These are phyloP conservation scores for Allygus modestus DNA, from an alignment of 2,888 invertebrate genomes.

Conservation along the genomic window DNA sequence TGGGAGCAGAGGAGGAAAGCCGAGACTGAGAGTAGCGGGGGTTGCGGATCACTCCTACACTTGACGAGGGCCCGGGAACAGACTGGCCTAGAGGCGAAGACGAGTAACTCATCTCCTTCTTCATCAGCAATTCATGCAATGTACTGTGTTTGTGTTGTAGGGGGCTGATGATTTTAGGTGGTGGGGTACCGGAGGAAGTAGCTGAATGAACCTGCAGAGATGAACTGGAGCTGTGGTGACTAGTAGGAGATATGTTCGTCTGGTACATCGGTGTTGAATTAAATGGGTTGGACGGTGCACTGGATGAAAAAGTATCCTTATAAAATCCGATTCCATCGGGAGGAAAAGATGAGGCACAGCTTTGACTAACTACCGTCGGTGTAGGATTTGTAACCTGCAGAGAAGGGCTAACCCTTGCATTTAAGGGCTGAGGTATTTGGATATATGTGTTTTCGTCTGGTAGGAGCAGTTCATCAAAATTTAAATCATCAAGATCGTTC, in stretches of 20 bases:
- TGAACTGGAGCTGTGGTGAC: conserved; percentile 82
- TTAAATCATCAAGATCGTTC: conserved; percentile 83
- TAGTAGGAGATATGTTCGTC: conserved; percentile 81
- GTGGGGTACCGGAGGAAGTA: conserved; percentile 73
- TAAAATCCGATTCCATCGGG: conserved; percentile 72
- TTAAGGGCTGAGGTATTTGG: conserved; percentile 75
- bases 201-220: conserved; percentile 74
- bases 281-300: conserved; percentile 78
- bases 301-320: conserved; percentile 73
- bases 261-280: conserved; percentile 71
- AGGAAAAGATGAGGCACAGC: conserved; percentile 72
- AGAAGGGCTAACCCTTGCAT: conserved; percentile 75
- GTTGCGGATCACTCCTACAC: conserved; percentile 44
- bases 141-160: conserved; percentile 74
- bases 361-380: conserved; percentile 47
- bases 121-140: conserved; percentile 83
- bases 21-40: conserved; percentile 75
- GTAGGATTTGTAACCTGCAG: conserved; percentile 71
- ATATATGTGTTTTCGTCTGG: conserved; percentile 83
- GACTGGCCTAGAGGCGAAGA: conserved; percentile 78
- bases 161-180: conserved; percentile 72
- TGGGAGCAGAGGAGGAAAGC: conserved; percentile 92
- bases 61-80: conserved; percentile 76
- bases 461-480: conserved; percentile 89
- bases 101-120: conserved; percentile 77